These are phyloP conservation scores for Chymomyza caudatula DNA, from an alignment of 2,888 invertebrate species.

Conservation along the genomic window DNA sequence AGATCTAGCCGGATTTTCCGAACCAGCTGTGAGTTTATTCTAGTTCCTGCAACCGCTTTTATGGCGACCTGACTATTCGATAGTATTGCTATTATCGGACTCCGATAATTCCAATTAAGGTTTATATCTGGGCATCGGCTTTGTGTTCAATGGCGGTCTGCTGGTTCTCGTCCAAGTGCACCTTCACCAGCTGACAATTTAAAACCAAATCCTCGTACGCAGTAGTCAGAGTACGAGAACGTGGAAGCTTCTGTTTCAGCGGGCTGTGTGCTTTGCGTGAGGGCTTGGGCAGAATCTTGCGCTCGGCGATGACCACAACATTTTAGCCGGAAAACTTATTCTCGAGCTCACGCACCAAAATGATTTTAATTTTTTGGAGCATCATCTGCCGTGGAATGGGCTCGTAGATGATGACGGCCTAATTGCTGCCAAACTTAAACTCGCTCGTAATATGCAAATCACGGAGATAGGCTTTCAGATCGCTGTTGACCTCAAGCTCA, in stretches of 20 bases:
- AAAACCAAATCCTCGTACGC: conserved; percentile 99
- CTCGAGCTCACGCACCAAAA: conserved; percentile 97
- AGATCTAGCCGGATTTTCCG: no score
- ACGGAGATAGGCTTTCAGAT: conserved; percentile 95
- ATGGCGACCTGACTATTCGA: no score
- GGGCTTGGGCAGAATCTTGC: conserved; percentile 98
- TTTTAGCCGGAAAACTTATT: conserved; percentile 99
- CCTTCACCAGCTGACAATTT: conserved; percentile 97
- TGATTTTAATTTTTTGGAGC: conserved; percentile 98
- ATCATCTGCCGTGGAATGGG: conserved; percentile 98
- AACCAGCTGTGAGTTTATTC: no score
- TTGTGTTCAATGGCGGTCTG: conserved; percentile 99
- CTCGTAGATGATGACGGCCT: conserved; percentile 98
- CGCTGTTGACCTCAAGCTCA: conserved; percentile 97
- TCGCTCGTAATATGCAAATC: conserved; percentile 85
- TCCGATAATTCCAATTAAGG: no score
- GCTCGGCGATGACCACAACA: conserved; percentile 98
- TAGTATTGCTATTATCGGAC: no score
- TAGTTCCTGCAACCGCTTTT: no score
- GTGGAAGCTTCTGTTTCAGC: conserved; percentile 87
- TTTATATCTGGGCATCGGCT: no score
- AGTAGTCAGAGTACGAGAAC: conserved; percentile 93
- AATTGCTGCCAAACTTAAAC: conserved; percentile 84
- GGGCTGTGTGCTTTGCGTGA: conserved; percentile 93
- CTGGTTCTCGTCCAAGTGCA: conserved; percentile 98